Base-by-base conservation (phyloP, 1,140 invertebrate species). In the Lordiphosa clarofinis region DNA sequence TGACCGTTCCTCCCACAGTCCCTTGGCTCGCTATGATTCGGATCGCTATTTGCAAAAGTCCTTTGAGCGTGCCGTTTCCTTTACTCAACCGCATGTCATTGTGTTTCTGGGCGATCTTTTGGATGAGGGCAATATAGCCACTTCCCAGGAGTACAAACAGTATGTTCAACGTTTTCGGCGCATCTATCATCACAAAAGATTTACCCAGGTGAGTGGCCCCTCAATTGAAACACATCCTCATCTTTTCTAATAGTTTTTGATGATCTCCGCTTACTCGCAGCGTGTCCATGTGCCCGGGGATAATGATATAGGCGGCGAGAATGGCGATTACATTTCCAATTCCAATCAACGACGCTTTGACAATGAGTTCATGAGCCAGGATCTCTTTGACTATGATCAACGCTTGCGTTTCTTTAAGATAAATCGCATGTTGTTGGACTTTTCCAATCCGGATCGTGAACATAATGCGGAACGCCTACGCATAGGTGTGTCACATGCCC, bases 251-350 rank as follows among this genome's bases (percentile, higher is more conserved):
- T 96, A 96, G 78, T 87, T 87, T 54, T 61, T 64, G 95, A 95
- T 70, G 69, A 73, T 87, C 8, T 69, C 72, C 31, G 66, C 72
- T 6, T 86, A 73, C 31, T 73, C 73, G 31, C 84, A 88, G 87
- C 93, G 93, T 89, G 92, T 98, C 54, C 97, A 94, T 90, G 89
- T 98, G 58, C 95, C 96, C 35, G 97, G 97, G 12, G 97, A 99
- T 88, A 98, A 98, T 90, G 97, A 99, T 87, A 96, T 98, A 70
- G 97, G 97, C 15, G 97, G 97, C 19, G 97, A 99, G 90, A 93
- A 92, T 76, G 95, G 87, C n/a, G 88, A 97, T 88, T 90, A 91
- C 56, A 92, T 97, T 36, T 94, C 93, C 37, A 74, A 90, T 28
- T 90, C 92, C 39, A 96, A 96, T 90, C 88, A 95, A 13, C 90